Percentiles rank a stretch among this genome's conserved stretches.
Evolutionary conservation across 2,888 invertebrate genomes (phyloP).

Genomic region (Pseudeuparius sepicola): DNA sequence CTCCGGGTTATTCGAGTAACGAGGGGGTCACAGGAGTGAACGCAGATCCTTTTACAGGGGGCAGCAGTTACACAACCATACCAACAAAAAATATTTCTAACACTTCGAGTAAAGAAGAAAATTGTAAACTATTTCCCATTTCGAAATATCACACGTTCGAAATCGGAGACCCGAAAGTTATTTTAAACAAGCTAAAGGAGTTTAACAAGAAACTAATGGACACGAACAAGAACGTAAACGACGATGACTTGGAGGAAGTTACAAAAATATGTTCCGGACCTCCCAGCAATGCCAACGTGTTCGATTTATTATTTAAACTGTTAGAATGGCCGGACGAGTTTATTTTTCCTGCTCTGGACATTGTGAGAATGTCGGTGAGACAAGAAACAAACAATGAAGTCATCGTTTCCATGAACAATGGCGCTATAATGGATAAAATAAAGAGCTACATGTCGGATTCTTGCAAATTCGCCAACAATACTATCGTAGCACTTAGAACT

Average conservation of each 20-base stretch:
- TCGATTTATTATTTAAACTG: slow-evolving; percentile 50
- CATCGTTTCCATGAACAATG: slow-evolving; percentile 41
- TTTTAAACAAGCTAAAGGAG: slow-evolving; percentile 63
- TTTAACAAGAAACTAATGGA: slow-evolving; percentile 52
- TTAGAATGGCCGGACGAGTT: slow-evolving; percentile 68
- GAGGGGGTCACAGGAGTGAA: slow-evolving; percentile 31
- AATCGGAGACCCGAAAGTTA: slow-evolving; percentile 63
- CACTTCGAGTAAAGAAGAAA: too few relatives aligned
- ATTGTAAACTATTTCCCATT: slow-evolving; percentile 35
- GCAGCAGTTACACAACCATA: too few relatives aligned
- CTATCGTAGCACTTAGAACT: slow-evolving; percentile 66
- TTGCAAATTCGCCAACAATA: slow-evolving; percentile 53
- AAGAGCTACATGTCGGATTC: slow-evolving; percentile 29
- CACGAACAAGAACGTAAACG: slow-evolving; percentile 41
- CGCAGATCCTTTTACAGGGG: slow-evolving; percentile 53
- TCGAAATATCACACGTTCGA: slow-evolving; percentile 59
- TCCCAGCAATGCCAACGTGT: slow-evolving; percentile 40
- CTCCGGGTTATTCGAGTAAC: slow-evolving; percentile 41
- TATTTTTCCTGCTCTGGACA: slow-evolving; percentile 82
- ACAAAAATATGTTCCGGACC: slow-evolving; percentile 50
- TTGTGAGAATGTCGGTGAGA: slow-evolving; percentile 73
- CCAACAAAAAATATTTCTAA: slow-evolving; percentile 2
- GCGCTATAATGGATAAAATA: slow-evolving; percentile 31
- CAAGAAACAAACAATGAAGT: slow-evolving; percentile 43
- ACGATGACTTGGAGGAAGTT: slow-evolving; percentile 49